A percentile compares a stretch with the other conserved stretches of the same genome.
These are phyloP conservation scores for Enteromius argenteus DNA, from an alignment of 2,797 vertebrate genomes.

Conservation along the genomic window DNA sequence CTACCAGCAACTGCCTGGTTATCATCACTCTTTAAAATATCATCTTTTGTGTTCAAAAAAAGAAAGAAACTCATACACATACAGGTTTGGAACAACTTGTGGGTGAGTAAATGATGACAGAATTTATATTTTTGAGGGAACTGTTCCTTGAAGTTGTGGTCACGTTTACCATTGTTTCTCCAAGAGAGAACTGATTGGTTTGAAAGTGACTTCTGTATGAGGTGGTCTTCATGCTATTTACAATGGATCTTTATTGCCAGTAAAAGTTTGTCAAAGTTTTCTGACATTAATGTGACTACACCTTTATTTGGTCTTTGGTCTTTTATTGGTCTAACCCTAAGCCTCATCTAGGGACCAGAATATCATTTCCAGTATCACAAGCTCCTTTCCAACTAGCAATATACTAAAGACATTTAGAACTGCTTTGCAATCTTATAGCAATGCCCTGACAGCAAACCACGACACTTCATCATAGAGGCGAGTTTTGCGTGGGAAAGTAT, in stretches of 20 bases:
- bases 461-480: neutral
- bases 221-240: neutral
- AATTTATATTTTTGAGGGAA: neutral
- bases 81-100: neutral
- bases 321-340: too few relatives aligned
- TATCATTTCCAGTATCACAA: neutral
- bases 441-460: neutral
- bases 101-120: neutral
- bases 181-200: neutral
- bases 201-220: neutral
- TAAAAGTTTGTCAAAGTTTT: neutral
- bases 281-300: neutral
- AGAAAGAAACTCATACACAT: neutral
- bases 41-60: neutral
- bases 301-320: neutral
- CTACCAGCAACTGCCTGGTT: neutral
- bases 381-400: neutral
- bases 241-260: neutral
- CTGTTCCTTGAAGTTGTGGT: neutral
- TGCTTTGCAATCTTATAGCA: neutral
- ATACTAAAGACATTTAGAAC: neutral
- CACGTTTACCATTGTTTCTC: neutral
- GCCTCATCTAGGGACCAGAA: constrained; percentile 10
- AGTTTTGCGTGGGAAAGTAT: neutral
- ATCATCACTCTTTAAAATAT: neutral